Conservation (phyloP, 2,888 invertebrate species). For the Trichopria drosophilae region DNA sequence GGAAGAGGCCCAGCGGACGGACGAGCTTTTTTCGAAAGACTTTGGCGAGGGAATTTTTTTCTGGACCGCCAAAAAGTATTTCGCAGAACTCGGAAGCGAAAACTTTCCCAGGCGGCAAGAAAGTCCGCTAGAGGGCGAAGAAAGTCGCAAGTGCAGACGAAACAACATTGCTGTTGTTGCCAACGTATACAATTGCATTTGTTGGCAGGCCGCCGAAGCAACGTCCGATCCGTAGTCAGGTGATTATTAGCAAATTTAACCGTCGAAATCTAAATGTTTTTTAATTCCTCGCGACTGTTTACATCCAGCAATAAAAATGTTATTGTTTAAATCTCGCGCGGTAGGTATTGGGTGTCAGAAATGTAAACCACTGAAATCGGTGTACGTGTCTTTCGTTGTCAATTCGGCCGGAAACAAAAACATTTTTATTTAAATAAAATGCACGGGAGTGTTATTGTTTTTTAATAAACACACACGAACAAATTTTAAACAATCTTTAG, state of each 20-base stretch:
- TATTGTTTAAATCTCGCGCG: too few relatives aligned
- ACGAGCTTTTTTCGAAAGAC: conserved; percentile 70
- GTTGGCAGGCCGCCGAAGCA: conserved; percentile 51
- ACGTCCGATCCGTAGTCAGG: conserved; percentile 54
- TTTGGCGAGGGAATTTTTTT: conserved; percentile 71
- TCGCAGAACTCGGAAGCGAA: conserved; percentile 49
- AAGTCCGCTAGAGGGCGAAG: conserved; percentile 40
- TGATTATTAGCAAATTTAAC: conserved; percentile 41
- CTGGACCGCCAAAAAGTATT: conserved; percentile 51
- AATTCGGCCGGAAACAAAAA: too few relatives aligned
- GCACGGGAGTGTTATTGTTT: too few relatives aligned
- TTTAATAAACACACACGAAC: too few relatives aligned
- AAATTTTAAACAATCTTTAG: too few relatives aligned
- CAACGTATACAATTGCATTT: conserved; percentile 54
- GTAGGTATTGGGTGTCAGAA: too few relatives aligned
- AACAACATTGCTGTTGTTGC: conserved; percentile 53
- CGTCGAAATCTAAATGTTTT: too few relatives aligned
- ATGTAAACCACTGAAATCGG: too few relatives aligned
- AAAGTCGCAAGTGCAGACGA: conserved; percentile 35
- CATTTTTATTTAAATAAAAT: too few relatives aligned
- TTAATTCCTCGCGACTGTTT: too few relatives aligned
- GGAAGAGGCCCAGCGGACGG: conserved; percentile 63
- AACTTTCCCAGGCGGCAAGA: conserved; percentile 46
- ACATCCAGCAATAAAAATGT: too few relatives aligned
- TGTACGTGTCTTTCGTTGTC: too few relatives aligned